Evolutionary conservation across 35 echinoderm and acorn worm species (phyloP).

Genomic region (Ophioderma brevispina): DNA sequence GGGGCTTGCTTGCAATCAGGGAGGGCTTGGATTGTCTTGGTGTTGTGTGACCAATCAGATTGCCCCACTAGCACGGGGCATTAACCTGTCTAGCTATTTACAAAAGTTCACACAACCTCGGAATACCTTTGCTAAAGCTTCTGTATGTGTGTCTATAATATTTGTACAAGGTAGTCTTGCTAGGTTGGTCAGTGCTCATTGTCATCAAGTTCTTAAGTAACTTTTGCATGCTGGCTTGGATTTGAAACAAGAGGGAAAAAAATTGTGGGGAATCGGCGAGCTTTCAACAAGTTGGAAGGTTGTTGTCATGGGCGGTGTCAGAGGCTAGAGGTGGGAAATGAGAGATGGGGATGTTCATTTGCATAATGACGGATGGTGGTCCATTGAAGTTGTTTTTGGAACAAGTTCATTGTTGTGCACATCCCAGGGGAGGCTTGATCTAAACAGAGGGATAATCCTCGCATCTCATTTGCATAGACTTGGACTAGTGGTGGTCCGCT

Average conservation of each 20-base stretch:
- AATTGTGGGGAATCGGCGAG: neutral
- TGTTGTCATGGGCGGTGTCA: slow-evolving; percentile 5
- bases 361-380: neutral
- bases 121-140: neutral
- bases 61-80: neutral
- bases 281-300: neutral
- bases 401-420: neutral
- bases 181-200: neutral
- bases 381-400: neutral
- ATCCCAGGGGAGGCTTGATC: neutral
- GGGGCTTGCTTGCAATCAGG: neutral
- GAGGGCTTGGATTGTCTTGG: neutral
- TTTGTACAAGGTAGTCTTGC: neutral
- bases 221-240: neutral
- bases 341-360: neutral
- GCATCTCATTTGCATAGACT: neutral
- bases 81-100: neutral
- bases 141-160: neutral
- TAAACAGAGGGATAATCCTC: neutral
- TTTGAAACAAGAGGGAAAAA: neutral
- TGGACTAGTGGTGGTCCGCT: neutral
- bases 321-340: neutral
- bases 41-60: neutral
- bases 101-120: neutral
- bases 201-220: neutral